Evolutionary conservation across 2,113 vertebrate genomes (phyloP).

Genomic region (Labeo catla): DNA sequence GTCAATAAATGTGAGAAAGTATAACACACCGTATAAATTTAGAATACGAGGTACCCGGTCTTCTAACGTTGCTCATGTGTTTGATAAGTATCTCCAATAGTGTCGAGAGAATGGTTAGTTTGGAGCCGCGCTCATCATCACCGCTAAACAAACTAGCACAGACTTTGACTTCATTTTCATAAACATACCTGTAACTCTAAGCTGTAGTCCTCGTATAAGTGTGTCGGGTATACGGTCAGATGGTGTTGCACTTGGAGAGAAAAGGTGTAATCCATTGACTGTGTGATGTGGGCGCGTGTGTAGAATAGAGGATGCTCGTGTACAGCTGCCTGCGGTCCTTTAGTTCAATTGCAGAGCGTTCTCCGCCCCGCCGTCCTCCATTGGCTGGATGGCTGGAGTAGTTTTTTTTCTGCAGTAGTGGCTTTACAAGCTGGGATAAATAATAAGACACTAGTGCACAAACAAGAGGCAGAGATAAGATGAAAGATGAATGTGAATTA

Average conservation of each 20-base stretch:
- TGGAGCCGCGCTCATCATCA: neutral
- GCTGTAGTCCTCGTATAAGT: constrained; percentile 72
- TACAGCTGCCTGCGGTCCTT: constrained; percentile 62
- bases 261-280: constrained; percentile 79
- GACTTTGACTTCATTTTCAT: neutral
- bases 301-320: constrained; percentile 59
- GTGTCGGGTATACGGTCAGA: constrained; percentile 72
- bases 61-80: neutral
- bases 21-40: neutral
- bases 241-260: constrained; percentile 79
- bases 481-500: neutral
- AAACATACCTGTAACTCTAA: constrained; percentile 79
- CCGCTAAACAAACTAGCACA: constrained; percentile 3
- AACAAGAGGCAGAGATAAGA: neutral
- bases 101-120: neutral
- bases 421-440: neutral
- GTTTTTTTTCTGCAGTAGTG: constrained; percentile 44
- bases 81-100: constrained; percentile 2
- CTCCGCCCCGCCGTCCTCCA: constrained; percentile 72
- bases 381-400: constrained; percentile 68
- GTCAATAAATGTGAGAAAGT: neutral
- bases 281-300: constrained; percentile 56
- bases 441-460: neutral
- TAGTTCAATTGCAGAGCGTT: constrained; percentile 65
- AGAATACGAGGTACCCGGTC: neutral